Conservation (phyloP, 1,140 invertebrate genomes). For the Colletes gigas region DNA sequence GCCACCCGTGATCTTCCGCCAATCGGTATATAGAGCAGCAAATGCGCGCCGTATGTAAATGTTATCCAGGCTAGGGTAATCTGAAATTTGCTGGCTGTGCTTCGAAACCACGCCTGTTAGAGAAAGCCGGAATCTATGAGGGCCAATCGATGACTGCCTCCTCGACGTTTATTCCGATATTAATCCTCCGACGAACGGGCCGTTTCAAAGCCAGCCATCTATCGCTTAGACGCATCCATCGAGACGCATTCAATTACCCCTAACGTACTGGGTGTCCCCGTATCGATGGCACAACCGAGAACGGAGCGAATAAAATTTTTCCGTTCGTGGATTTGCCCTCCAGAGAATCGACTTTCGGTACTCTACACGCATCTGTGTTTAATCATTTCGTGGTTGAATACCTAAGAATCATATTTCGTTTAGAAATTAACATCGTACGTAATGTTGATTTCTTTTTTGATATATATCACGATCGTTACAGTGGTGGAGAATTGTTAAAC, state of each 20-base stretch:
- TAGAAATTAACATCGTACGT: too few species aligned
- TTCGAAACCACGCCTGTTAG: slow-evolving; percentile 25
- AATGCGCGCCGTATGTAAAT: slow-evolving; percentile 73
- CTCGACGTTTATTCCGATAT: slow-evolving; percentile 13
- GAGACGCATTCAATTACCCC: neutral
- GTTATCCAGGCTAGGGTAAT: slow-evolving; percentile 75
- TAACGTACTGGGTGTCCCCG: neutral
- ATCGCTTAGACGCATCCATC: neutral
- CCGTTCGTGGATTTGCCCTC: too few species aligned
- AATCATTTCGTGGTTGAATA: too few species aligned
- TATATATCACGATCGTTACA: too few species aligned
- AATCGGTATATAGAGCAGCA: slow-evolving; percentile 54
- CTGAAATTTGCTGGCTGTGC: slow-evolving; percentile 71
- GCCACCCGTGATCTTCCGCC: neutral
- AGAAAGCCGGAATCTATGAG: slow-evolving; percentile 26
- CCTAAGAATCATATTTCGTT: too few species aligned
- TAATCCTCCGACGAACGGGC: slow-evolving; percentile 15
- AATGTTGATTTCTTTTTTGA: too few species aligned
- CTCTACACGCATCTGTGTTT: too few species aligned
- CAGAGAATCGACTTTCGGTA: too few species aligned
- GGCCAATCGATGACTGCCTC: slow-evolving; percentile 15
- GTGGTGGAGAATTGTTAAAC: too few species aligned
- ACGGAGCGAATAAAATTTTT: neutral
- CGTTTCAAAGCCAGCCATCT: neutral
- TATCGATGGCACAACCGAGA: too few species aligned